Percentiles rank a stretch among this genome's conserved stretches.
These are phyloP conservation scores for Serrognathus titanus DNA, from an alignment of 2,888 invertebrate genomes.

Conservation along the genomic window DNA sequence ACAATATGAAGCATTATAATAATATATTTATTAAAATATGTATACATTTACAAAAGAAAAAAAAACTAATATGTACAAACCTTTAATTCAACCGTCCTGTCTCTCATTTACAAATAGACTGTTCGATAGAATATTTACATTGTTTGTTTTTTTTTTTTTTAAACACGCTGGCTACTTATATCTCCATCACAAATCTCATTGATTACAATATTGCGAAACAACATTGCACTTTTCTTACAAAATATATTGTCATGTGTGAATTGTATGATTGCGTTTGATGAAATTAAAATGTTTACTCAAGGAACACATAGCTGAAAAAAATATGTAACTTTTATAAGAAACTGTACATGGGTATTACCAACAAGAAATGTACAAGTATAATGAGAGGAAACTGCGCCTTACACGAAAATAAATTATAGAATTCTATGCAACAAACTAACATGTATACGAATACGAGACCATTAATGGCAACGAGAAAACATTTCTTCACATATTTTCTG, in stretches of 20 bases:
- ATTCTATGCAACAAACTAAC: neutral
- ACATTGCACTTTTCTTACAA: neutral
- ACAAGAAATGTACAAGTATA: neutral
- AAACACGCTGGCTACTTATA: neutral
- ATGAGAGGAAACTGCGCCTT: neutral
- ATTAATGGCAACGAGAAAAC: neutral
- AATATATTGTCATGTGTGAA: neutral
- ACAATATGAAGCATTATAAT: conserved; percentile 25
- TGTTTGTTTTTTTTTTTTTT: neutral
- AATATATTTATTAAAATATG: conserved; percentile 12
- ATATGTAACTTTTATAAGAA: neutral
- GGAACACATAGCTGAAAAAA: neutral
- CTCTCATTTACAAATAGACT: conserved; percentile 11
- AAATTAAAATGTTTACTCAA: neutral
- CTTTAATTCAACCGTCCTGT: neutral
- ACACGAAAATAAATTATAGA: neutral
- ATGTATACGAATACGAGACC: neutral
- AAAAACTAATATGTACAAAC: conserved; percentile 17
- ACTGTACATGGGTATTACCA: neutral
- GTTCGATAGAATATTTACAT: conserved; percentile 2
- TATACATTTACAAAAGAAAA: conserved; percentile 16
- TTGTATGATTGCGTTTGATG: too few relatives aligned
- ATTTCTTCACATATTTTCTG: neutral
- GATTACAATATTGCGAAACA: neutral
- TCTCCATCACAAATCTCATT: neutral